phyloP scores from a whole-genome alignment of 2,113 vertebrate species.

The Anarrhichthys ocellatus region DNA sequence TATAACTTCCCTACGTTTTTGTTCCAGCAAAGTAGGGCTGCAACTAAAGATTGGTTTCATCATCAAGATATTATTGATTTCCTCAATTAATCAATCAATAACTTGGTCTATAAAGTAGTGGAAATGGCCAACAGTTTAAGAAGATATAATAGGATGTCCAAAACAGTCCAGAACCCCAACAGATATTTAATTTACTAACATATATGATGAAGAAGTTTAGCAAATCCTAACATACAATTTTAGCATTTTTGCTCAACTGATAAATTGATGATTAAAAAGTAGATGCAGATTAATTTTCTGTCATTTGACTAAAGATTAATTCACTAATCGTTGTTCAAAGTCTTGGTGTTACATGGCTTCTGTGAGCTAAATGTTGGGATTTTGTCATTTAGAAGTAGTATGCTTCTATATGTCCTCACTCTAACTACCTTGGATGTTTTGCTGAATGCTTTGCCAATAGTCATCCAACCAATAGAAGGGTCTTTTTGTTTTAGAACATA shows the following conservation, averaged over 20 bases:
- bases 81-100: not conserved
- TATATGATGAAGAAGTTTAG: no score
- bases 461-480: not conserved
- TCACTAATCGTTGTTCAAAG: not conserved
- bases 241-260: not conserved
- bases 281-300: not conserved
- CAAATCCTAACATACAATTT: not conserved
- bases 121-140: not conserved
- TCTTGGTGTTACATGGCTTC: not conserved
- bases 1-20: not conserved
- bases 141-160: not conserved
- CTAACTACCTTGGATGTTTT: not conserved
- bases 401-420: not conserved
- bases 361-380: not conserved
- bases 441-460: not conserved
- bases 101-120: not conserved
- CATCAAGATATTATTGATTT: not conserved
- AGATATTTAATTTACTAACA: no score
- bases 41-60: not conserved
- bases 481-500: not conserved
- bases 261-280: not conserved
- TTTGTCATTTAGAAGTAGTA: not conserved
- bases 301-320: not conserved
- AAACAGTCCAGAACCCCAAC: not conserved
- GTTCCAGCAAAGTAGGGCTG: not conserved